phyloP scores from a whole-genome alignment of 2,113 vertebrate species.

The Clinocottus analis region DNA sequence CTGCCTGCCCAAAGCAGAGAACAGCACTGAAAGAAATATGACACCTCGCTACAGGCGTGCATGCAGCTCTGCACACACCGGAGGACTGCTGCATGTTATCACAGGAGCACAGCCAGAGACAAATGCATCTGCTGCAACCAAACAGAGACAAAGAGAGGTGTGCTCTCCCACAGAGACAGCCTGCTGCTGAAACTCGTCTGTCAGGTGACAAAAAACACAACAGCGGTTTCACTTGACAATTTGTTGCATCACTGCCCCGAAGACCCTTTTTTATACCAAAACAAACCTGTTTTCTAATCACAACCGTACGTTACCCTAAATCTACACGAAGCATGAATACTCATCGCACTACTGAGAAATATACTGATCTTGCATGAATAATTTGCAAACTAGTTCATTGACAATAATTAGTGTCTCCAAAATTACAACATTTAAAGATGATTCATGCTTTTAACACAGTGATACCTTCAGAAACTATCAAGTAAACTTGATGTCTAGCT shows the following conservation, averaged over 20 bases:
- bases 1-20: constrained; percentile 23
- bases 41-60: constrained; percentile 26
- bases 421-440: background rate
- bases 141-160: background rate
- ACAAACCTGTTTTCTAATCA: background rate
- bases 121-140: constrained; percentile 19
- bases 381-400: background rate
- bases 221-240: background rate
- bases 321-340: background rate
- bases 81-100: background rate
- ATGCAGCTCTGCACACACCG: constrained; percentile 12
- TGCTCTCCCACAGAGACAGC: background rate
- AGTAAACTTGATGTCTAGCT: too few species aligned
- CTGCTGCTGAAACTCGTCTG: too few species aligned
- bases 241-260: background rate
- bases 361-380: background rate
- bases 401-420: too few species aligned
- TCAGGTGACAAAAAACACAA: background rate
- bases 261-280: background rate
- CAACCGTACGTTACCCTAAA: background rate
- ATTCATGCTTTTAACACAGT: background rate
- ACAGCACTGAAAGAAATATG: constrained; percentile 48
- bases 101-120: background rate
- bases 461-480: background rate
- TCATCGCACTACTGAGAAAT: background rate